Percentiles rank a stretch among this genome's conserved stretches.
These are phyloP conservation scores for Thunnus thynnus DNA, from an alignment of 2,113 vertebrate genomes.

Conservation along the genomic window DNA sequence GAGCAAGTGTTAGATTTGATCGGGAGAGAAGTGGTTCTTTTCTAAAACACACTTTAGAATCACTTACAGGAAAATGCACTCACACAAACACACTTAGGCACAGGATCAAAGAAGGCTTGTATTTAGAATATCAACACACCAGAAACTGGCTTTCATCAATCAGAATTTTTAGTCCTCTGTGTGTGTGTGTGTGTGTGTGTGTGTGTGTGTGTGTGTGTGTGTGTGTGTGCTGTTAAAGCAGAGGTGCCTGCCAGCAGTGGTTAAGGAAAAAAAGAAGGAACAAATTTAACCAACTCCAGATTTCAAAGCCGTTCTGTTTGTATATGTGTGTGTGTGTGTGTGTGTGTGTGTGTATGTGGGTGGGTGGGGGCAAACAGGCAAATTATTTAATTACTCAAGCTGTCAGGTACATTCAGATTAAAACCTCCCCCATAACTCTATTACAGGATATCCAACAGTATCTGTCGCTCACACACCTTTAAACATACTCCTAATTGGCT, in stretches of 20 bases:
- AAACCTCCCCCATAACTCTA: neutral
- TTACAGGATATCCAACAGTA: neutral
- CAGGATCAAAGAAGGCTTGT: slow-evolving; percentile 49
- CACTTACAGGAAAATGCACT: slow-evolving; percentile 41
- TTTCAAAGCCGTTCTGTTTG: slow-evolving; percentile 35
- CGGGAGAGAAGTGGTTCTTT: neutral
- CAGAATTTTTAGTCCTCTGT: slow-evolving; percentile 25
- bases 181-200: slow-evolving; percentile 14
- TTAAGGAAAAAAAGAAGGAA: slow-evolving; percentile 34
- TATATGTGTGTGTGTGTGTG: neutral
- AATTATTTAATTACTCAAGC: slow-evolving; percentile 52
- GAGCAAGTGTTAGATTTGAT: slow-evolving; percentile 1
- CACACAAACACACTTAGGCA: slow-evolving; percentile 13
- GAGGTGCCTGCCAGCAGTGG: slow-evolving; percentile 29
- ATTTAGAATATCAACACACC: slow-evolving; percentile 55
- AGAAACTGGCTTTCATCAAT: slow-evolving; percentile 66
- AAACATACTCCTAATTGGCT: neutral
- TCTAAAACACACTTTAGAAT: slow-evolving; percentile 44
- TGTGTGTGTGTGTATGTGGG: slow-evolving; percentile 5
- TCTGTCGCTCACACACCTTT: neutral
- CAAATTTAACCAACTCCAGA: slow-evolving; percentile 53
- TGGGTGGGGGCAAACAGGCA: slow-evolving; percentile 12
- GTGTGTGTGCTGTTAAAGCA: slow-evolving; percentile 31
- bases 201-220: slow-evolving; percentile 40
- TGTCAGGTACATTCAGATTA: slow-evolving; percentile 41